Base-by-base conservation (phyloP, 2,888 invertebrate genomes). In the Torymus aiolomorphi region DNA sequence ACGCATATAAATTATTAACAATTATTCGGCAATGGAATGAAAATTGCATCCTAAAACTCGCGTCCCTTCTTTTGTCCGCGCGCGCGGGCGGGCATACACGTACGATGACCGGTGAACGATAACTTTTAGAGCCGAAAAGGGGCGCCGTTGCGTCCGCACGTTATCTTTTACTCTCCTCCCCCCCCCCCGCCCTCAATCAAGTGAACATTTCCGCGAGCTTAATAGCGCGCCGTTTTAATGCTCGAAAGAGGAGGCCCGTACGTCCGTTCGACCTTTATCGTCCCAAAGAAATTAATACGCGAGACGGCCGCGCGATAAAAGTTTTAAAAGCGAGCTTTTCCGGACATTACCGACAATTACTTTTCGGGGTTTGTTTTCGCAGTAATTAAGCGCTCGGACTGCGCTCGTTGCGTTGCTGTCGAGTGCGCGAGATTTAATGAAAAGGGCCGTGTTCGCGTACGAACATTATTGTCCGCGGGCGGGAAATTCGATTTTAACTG, bases 151-250 rank as follows among this genome's bases (percentile, higher is more conserved):
- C 67, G 69, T 54, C 62, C 74, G 31, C 74, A 31, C 54, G 66
- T 73, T 73, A 78, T 73, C 66, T 66, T 75, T 73, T 52, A 51
- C 70, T 31, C 61, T 10, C 31, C 16, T 14, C 49, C 51, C 61
- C 20, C 49, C 13, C 20, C 14, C 49, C 14, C 24, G 61, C 52
- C 49, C 24, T 57, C 76, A 72, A 80, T 76, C 76, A 76, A 80
- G 73, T 63, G 76, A 72, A 71, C 80, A 69, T 80, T 80, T 80
- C 80, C 80, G 80, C 63, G 74, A 65, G 66, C 76, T 59, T 76
- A 80, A 72, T 51, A 63, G 59, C 67, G 62, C 51, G 62, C 56
- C 66, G 75, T 66, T 80, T 80, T 72, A 76, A 72, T 61, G 75
- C 76, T 67, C 61, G 66, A 78, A 74, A 72, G 73, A 61, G 67